Conservation (phyloP, 2,797 vertebrate genomes). For the Argya squamiceps region DNA sequence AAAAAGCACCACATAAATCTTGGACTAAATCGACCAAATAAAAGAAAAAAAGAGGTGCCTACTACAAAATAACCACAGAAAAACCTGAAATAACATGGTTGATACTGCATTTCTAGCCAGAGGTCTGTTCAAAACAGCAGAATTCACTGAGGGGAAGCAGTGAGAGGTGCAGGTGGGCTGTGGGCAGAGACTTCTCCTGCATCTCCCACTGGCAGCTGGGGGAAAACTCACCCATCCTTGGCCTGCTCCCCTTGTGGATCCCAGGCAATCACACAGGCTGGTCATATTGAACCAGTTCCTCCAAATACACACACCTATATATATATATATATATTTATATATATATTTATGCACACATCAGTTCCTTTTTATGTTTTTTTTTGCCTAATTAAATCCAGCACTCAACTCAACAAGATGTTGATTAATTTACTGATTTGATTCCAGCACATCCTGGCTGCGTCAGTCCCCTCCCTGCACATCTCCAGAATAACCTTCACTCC, state of each 20-base stretch:
- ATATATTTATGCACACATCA: not conserved
- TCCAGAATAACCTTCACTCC: not conserved
- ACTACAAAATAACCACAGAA: not conserved
- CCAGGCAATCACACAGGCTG: not conserved
- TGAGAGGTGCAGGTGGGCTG: not conserved
- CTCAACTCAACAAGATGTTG: not conserved
- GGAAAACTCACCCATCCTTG: not conserved
- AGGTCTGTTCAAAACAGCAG: not conserved
- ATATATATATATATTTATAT: not conserved
- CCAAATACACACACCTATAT: not conserved
- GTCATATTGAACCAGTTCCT: not conserved
- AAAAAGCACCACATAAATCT: not conserved
- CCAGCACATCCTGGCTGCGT: not conserved
- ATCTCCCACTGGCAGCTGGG: not conserved
- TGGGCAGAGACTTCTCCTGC: not conserved
- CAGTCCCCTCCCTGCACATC: constrained; percentile 39
- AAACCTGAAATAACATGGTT: not conserved
- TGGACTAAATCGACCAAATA: not conserved
- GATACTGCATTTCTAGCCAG: not conserved
- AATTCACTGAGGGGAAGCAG: not conserved
- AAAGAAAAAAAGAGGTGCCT: not conserved
- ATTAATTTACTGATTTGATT: constrained; percentile 58
- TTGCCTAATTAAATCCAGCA: not conserved
- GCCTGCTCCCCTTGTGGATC: not conserved
- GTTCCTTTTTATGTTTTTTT: not conserved